Evolutionary conservation across 2,113 vertebrate genomes (phyloP).

Genomic region (Pyxicephalus adspersus): DNA sequence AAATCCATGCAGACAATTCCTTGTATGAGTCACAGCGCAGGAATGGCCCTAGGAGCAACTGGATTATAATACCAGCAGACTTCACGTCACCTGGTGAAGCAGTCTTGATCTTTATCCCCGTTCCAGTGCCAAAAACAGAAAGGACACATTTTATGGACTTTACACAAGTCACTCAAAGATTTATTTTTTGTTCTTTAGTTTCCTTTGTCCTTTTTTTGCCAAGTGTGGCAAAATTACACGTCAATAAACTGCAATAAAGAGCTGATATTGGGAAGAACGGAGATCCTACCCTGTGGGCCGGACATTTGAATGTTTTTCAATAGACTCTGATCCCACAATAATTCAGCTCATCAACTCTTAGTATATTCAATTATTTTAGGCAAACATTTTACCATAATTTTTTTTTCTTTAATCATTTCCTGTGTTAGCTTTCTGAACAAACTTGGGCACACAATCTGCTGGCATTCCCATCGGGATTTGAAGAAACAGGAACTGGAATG

Average conservation of each 20-base stretch:
- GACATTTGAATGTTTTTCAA: conserved; percentile 52
- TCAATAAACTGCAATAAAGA: conserved; percentile 73
- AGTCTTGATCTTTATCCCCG: conserved; percentile 64
- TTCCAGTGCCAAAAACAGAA: conserved; percentile 86
- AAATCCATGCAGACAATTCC: conserved; percentile 97
- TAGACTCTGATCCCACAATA: conserved; percentile 48
- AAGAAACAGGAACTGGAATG: conserved; percentile 3
- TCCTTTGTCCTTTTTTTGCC: conserved; percentile 59
- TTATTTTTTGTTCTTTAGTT: conserved; percentile 64
- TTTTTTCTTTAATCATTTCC: conserved; percentile 18
- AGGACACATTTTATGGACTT: conserved; percentile 70
- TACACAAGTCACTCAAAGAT: conserved; percentile 70
- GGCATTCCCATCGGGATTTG: conserved; percentile 15
- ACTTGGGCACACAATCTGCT: conserved; percentile 17
- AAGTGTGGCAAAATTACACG: conserved; percentile 64
- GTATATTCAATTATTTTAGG: conserved; percentile 53
- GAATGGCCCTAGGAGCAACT: conserved; percentile 94
- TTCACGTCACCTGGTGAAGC: conserved; percentile 59
- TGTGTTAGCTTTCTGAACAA: conserved; percentile 31
- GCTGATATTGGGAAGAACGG: conserved; percentile 61
- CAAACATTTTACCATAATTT: conserved; percentile 22
- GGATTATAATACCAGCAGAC: conserved; percentile 86
- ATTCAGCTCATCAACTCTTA: conserved; percentile 54
- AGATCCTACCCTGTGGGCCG: conserved; percentile 45
- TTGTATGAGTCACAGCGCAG: conserved; percentile 97